Evolutionary conservation across 2,113 vertebrate species (phyloP).

Genomic region (Ahaetulla prasina): DNA sequence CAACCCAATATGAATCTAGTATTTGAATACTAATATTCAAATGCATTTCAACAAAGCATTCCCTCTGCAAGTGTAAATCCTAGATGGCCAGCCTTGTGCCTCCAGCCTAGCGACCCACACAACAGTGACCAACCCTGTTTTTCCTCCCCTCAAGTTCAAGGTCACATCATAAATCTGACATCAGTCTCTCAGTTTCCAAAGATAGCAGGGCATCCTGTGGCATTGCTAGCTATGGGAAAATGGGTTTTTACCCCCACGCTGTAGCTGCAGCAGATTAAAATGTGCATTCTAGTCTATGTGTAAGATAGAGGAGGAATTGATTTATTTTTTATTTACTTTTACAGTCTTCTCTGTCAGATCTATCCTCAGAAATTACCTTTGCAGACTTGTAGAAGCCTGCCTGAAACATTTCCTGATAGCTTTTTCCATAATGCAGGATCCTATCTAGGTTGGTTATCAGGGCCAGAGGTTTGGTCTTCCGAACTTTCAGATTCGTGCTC

Average conservation of each 20-base stretch:
- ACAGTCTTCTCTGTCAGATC: background rate
- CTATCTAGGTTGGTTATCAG: background rate
- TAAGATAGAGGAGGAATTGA: background rate
- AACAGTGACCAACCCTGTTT: background rate
- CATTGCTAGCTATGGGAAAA: background rate
- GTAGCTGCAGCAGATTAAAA: background rate
- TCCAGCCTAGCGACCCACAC: background rate
- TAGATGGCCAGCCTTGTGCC: background rate
- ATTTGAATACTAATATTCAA: no score
- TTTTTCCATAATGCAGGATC: background rate
- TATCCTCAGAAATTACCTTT: background rate
- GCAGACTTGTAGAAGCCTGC: background rate
- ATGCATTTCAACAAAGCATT: background rate
- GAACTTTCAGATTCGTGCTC: background rate
- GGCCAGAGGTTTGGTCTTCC: background rate
- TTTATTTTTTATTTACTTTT: background rate
- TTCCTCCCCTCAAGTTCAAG: background rate
- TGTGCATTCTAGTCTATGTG: background rate
- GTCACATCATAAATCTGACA: background rate
- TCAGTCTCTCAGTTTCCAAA: background rate
- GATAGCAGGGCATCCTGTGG: background rate
- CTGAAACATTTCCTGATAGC: background rate
- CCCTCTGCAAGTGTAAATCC: background rate
- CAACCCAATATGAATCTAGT: no score
- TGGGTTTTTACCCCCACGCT: background rate